Percentiles rank a stretch among this genome's conserved stretches.
phyloP scores from a whole-genome alignment of 1,140 invertebrate genomes.

The Sitodiplosis mosellana region DNA sequence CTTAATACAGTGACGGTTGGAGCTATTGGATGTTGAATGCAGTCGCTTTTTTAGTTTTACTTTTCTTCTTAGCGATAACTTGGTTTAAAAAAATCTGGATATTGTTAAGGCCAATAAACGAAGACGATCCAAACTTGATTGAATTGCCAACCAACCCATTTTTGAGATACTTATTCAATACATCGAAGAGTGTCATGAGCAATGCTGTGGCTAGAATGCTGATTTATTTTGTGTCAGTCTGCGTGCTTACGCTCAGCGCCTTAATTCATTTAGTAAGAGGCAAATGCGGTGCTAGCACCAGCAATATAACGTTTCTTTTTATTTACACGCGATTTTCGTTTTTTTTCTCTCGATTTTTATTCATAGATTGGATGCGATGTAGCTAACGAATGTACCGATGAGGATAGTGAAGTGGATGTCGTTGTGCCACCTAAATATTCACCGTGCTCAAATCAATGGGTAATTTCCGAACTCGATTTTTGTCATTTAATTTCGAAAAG shows the following conservation, averaged over 20 bases:
- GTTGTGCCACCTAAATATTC: constrained; percentile 4
- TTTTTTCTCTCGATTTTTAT: no score
- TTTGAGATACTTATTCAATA: constrained; percentile 26
- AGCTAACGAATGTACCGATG: no score
- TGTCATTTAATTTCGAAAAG: no score
- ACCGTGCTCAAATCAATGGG: no score
- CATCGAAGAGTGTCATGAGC: constrained; percentile 34
- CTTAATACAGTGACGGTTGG: not conserved
- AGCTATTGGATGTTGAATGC: constrained; percentile 8
- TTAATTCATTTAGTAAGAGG: constrained; percentile 40
- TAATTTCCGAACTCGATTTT: no score
- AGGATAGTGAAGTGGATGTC: no score
- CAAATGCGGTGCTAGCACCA: no score
- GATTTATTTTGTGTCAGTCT: constrained; percentile 44
- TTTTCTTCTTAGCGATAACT: constrained; percentile 18
- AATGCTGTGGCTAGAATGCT: constrained; percentile 37
- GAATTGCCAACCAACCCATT: constrained; percentile 17
- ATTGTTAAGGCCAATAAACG: constrained; percentile 17
- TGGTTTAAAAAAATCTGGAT: constrained; percentile 26
- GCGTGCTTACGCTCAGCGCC: constrained; percentile 39
- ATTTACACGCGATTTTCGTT: no score
- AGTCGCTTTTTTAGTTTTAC: constrained; percentile 15
- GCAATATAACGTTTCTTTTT: no score
- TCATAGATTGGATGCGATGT: no score
- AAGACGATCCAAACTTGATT: constrained; percentile 7